Evolutionary conservation across 2,888 invertebrate genomes (phyloP).

Genomic region (Scaeva pyrastri): DNA sequence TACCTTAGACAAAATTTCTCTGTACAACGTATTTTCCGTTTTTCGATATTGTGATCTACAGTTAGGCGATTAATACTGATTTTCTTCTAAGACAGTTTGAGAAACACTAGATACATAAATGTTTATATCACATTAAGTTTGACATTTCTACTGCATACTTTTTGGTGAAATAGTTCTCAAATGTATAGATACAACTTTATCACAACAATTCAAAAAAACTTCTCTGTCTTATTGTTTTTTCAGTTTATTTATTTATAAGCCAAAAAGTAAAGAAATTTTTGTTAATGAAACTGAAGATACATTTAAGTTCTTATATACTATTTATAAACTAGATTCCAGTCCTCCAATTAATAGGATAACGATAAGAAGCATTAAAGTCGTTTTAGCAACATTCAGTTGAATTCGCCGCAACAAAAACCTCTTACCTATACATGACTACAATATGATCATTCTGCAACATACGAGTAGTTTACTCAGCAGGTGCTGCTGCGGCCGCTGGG

Average conservation of each 20-base stretch:
- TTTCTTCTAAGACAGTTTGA: background rate
- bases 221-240: too few species aligned
- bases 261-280: too few species aligned
- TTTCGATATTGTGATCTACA: background rate
- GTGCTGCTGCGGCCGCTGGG: conserved; percentile 25
- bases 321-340: too few species aligned
- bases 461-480: conserved; percentile 9
- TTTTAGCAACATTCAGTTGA: conserved; percentile 28
- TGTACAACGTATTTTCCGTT: background rate
- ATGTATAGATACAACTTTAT: background rate
- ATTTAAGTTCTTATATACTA: too few species aligned
- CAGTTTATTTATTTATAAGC: too few species aligned
- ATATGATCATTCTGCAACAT: conserved; percentile 24
- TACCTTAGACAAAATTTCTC: too few species aligned
- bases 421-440: background rate
- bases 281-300: too few species aligned
- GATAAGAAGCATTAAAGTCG: too few species aligned
- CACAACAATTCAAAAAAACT: too few species aligned
- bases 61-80: background rate
- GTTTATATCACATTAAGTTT: background rate
- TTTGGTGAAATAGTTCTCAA: background rate
- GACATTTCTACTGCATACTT: background rate
- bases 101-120: background rate
- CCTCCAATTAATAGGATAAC: too few species aligned
- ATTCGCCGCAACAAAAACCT: conserved; percentile 45